A percentile compares a stretch with the other conserved stretches of the same genome.
phyloP scores from a whole-genome alignment of 2,888 invertebrate genomes.

The Lasioglossum calceatum region DNA sequence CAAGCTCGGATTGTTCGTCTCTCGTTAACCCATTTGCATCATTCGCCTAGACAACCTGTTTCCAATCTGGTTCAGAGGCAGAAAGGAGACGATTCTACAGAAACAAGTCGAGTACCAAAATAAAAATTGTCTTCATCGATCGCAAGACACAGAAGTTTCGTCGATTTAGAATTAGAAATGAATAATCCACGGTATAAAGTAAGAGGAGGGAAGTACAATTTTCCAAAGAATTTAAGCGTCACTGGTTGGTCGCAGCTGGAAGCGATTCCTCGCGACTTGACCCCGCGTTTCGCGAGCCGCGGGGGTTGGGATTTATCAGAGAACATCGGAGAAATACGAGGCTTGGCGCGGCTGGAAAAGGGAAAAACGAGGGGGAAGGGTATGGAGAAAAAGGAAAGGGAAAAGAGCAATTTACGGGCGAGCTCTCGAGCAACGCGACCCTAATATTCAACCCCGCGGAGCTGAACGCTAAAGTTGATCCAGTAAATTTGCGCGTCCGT shows the following conservation, averaged over 20 bases:
- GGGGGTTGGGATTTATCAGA: not conserved
- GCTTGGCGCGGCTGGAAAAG: not conserved
- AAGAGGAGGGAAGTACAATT: not conserved
- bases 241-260: not conserved
- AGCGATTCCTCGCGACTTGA: not conserved
- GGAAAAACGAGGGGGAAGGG: not conserved
- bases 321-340: not conserved
- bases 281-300: not conserved
- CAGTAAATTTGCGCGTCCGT: conserved; percentile 66
- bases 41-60: not conserved
- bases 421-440: conserved; percentile 34
- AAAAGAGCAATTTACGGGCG: conserved; percentile 11
- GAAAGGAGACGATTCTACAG: not conserved
- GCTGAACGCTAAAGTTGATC: conserved; percentile 47
- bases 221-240: not conserved
- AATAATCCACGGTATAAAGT: not conserved
- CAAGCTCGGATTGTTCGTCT: not conserved
- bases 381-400: conserved; percentile 1
- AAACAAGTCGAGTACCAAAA: too few relatives aligned
- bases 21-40: not conserved
- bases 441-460: conserved; percentile 46
- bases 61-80: not conserved
- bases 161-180: not conserved
- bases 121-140: too few relatives aligned
- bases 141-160: too few relatives aligned